A percentile compares a stretch with the other conserved stretches of the same genome.
phyloP scores from a whole-genome alignment of 2,113 vertebrate species.

The Anarrhichthys ocellatus region DNA sequence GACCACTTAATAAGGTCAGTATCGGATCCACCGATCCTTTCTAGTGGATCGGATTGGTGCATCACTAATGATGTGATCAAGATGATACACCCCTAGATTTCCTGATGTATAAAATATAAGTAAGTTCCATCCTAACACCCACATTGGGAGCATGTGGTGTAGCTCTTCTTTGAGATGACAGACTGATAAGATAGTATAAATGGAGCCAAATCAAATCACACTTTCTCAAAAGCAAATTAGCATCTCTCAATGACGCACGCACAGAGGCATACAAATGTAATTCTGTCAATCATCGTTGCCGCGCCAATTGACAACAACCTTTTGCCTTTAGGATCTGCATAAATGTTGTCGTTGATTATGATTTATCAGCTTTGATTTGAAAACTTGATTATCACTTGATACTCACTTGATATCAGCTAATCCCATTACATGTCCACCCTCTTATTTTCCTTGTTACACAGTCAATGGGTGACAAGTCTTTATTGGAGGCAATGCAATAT shows the following conservation, averaged over 20 bases:
- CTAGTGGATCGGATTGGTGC: background rate
- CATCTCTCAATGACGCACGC: background rate
- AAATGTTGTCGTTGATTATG: background rate
- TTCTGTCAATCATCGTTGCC: background rate
- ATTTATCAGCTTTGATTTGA: constrained; percentile 15
- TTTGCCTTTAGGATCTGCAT: background rate
- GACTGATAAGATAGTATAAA: constrained; percentile 5
- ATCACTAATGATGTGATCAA: background rate
- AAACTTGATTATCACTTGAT: background rate
- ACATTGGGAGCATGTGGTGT: background rate
- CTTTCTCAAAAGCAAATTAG: constrained; percentile 43
- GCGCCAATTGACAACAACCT: background rate
- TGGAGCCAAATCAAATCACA: constrained; percentile 43
- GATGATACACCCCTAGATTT: background rate
- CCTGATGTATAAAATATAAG: background rate
- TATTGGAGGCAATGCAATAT: background rate
- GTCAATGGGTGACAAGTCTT: background rate
- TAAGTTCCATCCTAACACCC: background rate
- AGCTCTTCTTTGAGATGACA: constrained; percentile 11
- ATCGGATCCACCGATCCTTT: background rate
- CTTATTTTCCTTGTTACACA: background rate
- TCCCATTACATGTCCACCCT: background rate
- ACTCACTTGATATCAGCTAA: constrained; percentile 1
- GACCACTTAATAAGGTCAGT: background rate
- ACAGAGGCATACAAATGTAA: constrained; percentile 15